Conservation (phyloP, 2,797 vertebrate species). For the Epinephelus coioides region DNA sequence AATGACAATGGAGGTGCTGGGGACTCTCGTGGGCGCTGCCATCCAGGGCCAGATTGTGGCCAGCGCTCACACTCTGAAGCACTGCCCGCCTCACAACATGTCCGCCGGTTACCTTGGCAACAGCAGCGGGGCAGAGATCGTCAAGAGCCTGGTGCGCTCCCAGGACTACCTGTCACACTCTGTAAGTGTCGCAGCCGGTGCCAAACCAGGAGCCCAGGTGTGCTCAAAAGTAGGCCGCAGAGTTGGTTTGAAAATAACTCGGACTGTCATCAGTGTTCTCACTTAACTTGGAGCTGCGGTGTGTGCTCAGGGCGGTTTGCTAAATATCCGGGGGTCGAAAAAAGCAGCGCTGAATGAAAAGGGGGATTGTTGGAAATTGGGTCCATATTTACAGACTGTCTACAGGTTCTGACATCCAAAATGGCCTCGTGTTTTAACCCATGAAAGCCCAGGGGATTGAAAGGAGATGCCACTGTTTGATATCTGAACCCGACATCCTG, state of each 20-base stretch:
- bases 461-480: constrained; percentile 66
- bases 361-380: constrained; percentile 60
- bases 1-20: constrained; percentile 95
- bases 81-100: constrained; percentile 84
- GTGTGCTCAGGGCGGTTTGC: constrained; percentile 51
- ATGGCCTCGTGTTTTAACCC: constrained; percentile 47
- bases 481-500: constrained; percentile 68
- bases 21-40: constrained; percentile 93
- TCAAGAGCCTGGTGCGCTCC: constrained; percentile 76
- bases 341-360: constrained; percentile 50
- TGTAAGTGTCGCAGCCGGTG: constrained; percentile 84
- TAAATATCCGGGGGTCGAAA: constrained; percentile 23
- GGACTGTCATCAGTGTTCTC: constrained; percentile 22
- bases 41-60: constrained; percentile 96
- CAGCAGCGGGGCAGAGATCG: constrained; percentile 79
- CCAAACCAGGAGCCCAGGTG: constrained; percentile 62
- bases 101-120: constrained; percentile 81
- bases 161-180: constrained; percentile 86
- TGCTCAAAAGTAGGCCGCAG: constrained; percentile 55
- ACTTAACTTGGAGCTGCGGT: constrained; percentile 21
- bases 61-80: constrained; percentile 89
- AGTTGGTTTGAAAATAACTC: constrained; percentile 57
- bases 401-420: constrained; percentile 51
- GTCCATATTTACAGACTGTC: constrained; percentile 57
- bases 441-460: constrained; percentile 40